Evolutionary conservation across 1,140 invertebrate species (phyloP).

Genomic region (Plodia interpunctella): DNA sequence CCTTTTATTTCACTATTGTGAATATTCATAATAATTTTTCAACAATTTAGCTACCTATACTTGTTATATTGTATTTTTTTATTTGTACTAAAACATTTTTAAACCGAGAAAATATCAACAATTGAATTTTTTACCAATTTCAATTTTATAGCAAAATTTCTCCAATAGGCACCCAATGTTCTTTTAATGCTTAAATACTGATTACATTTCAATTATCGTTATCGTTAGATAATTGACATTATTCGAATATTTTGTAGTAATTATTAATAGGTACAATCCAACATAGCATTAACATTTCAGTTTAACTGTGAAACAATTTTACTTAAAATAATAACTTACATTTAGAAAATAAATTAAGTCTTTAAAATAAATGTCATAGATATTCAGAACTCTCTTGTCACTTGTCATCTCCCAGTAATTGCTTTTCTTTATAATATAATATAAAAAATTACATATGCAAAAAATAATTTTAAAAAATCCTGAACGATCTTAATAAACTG

Average conservation of each 20-base stretch:
- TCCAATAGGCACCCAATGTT: background rate
- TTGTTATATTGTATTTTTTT: too few species aligned
- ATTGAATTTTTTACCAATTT: background rate
- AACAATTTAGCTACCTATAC: too few species aligned
- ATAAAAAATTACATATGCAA: too few species aligned
- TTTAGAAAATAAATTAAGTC: background rate
- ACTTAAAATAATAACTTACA: background rate
- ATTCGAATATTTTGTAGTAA: background rate
- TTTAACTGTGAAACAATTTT: background rate
- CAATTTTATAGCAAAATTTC: background rate
- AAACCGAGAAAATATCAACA: background rate
- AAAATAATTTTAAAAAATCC: too few species aligned
- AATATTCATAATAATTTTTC: too few species aligned
- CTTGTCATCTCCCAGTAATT: too few species aligned
- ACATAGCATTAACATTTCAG: background rate
- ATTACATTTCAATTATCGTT: too few species aligned
- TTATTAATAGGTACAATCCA: background rate
- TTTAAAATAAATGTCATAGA: background rate
- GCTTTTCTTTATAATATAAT: too few species aligned
- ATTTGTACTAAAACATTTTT: too few species aligned
- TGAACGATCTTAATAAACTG: too few species aligned
- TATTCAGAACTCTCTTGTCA: background rate
- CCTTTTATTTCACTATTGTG: too few species aligned
- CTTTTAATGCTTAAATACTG: background rate
- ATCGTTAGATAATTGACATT: background rate